Percentiles rank a stretch among this genome's conserved stretches.
These are phyloP conservation scores for Heterodera filipjevi DNA, from an alignment of 2,888 invertebrate species.

Conservation along the genomic window DNA sequence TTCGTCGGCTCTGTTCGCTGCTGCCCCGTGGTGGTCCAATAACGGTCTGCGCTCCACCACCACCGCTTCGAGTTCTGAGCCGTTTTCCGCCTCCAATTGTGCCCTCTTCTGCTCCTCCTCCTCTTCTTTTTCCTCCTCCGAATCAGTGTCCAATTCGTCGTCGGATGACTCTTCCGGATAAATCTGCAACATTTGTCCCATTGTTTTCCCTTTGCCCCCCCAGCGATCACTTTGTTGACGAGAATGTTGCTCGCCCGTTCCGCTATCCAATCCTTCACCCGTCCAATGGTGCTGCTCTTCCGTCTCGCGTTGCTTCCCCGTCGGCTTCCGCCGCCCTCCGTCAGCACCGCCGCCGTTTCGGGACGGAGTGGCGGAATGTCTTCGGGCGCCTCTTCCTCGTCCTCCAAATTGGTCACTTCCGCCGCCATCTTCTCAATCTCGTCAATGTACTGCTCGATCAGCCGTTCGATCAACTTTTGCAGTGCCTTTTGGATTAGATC, in stretches of 20 bases:
- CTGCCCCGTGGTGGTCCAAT: background rate
- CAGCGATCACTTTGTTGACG: constrained; percentile 23
- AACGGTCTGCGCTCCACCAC: background rate
- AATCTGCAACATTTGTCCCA: constrained; percentile 29
- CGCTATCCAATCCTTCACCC: constrained; percentile 48
- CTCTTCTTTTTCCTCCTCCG: constrained; percentile 34
- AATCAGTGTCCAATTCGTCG: background rate
- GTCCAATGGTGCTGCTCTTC: constrained; percentile 20
- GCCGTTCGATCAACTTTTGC: constrained; percentile 51
- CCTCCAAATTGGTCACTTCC: constrained; percentile 53
- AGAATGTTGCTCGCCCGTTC: constrained; percentile 42
- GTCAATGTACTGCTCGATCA: constrained; percentile 59
- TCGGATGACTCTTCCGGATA: background rate
- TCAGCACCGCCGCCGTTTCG: constrained; percentile 47
- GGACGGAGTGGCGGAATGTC: constrained; percentile 55
- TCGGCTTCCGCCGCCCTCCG: background rate
- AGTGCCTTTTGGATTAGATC: constrained; percentile 53
- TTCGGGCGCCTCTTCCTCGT: constrained; percentile 47
- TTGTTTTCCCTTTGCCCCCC: background rate
- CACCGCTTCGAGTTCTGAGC: constrained; percentile 13
- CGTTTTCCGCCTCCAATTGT: background rate
- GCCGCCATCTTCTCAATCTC: constrained; percentile 63
- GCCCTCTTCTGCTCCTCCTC: constrained; percentile 33
- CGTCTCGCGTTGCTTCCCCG: background rate
- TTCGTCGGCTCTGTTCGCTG: background rate